These are phyloP conservation scores for Aphyosemion australe DNA, from an alignment of 2,113 vertebrate species.

Conservation along the genomic window DNA sequence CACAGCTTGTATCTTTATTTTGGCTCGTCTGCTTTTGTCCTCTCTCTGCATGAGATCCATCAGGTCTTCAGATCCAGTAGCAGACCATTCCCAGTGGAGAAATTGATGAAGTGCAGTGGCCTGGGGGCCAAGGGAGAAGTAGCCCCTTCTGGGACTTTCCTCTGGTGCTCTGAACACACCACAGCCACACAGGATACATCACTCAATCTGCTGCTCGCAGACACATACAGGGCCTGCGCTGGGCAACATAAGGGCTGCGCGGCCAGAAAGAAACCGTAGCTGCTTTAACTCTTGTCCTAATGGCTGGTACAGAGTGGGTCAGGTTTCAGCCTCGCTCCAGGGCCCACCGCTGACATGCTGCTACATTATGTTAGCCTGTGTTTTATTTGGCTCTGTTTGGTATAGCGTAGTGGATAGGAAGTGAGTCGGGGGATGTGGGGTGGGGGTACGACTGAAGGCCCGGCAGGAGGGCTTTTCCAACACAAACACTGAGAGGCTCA, in stretches of 20 bases:
- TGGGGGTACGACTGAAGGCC: slow-evolving; percentile 44
- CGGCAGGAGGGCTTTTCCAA: slow-evolving; percentile 67
- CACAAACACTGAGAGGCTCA: slow-evolving; percentile 65
- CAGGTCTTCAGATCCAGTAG: slow-evolving; percentile 27
- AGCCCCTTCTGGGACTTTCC: slow-evolving; percentile 78
- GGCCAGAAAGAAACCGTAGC: slow-evolving; percentile 65
- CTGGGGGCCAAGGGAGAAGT: slow-evolving; percentile 56
- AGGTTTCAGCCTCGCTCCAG: slow-evolving; percentile 72
- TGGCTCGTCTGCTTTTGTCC: slow-evolving; percentile 25
- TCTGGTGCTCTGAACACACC: slow-evolving; percentile 76
- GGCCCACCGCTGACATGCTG: slow-evolving; percentile 72
- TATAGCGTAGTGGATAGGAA: slow-evolving; percentile 68
- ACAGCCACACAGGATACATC: slow-evolving; percentile 77
- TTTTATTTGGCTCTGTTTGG: slow-evolving; percentile 77
- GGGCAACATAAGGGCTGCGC: slow-evolving; percentile 67
- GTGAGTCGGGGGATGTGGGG: slow-evolving; percentile 20
- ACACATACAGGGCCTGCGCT: slow-evolving; percentile 37
- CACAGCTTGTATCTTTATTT: background rate
- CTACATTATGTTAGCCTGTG: slow-evolving; percentile 79
- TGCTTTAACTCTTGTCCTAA: slow-evolving; percentile 69
- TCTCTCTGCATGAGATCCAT: slow-evolving; percentile 22
- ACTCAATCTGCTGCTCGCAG: slow-evolving; percentile 69
- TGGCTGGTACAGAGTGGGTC: slow-evolving; percentile 74
- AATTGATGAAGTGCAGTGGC: slow-evolving; percentile 75
- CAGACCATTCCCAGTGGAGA: slow-evolving; percentile 67